phyloP scores from a whole-genome alignment of 1,140 invertebrate species.

The Cyrtorhinus lividipennis region DNA sequence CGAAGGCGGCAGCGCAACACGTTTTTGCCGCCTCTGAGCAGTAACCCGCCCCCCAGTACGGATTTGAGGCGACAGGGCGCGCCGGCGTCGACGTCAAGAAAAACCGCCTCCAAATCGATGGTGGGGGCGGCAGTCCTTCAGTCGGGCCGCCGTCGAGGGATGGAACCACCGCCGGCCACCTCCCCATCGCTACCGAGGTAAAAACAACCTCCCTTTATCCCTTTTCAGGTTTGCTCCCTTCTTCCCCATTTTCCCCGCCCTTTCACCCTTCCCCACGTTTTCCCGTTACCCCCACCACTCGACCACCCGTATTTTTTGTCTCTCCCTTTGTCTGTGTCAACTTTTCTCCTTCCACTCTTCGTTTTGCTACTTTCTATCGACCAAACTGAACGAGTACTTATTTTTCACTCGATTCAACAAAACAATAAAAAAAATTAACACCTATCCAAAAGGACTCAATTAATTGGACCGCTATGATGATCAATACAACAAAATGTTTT shows the following conservation, averaged over 20 bases:
- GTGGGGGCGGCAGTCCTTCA: slow-evolving; percentile 1
- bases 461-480: too few relatives aligned
- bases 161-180: slow-evolving; percentile 13
- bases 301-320: neutral
- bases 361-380: neutral
- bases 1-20: neutral
- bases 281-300: neutral
- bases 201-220: too few relatives aligned
- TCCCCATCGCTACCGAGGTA: slow-evolving; percentile 21
- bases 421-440: too few relatives aligned
- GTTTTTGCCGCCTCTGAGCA: neutral
- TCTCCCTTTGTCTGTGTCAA: neutral
- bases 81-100: neutral
- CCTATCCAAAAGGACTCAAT: too few relatives aligned
- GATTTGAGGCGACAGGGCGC: neutral
- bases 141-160: slow-evolving; percentile 3
- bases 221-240: slow-evolving; percentile 19
- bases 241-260: slow-evolving; percentile 19
- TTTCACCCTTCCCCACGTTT: neutral
- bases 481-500: too few relatives aligned
- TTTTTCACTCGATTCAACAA: too few relatives aligned
- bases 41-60: neutral
- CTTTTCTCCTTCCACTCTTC: neutral
- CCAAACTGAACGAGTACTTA: too few relatives aligned
- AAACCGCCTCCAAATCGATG: neutral